Conservation (phyloP, 2,797 vertebrate species). For the Ataeniobius toweri region DNA sequence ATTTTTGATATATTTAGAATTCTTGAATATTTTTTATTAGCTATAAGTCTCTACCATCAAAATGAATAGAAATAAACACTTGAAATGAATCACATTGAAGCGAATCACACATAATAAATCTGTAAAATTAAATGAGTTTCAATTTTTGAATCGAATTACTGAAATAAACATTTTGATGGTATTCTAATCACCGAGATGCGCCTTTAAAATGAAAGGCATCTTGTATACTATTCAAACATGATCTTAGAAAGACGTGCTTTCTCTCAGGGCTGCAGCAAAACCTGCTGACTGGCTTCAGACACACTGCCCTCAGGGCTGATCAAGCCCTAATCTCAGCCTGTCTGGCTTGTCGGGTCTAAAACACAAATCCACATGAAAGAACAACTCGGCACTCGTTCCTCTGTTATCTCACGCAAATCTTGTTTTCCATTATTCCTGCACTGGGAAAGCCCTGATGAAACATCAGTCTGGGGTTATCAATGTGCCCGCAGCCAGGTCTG, state of each 20-base stretch:
- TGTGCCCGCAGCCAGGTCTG: conserved; percentile 59
- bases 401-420: conserved; percentile 63
- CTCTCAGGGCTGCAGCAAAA: neutral
- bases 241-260: neutral
- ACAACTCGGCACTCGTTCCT: conserved; percentile 43
- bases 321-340: conserved; percentile 48
- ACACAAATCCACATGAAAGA: conserved; percentile 55
- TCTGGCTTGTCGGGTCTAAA: conserved; percentile 49
- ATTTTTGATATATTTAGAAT: too few relatives aligned
- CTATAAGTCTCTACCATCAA: neutral
- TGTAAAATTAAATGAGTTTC: neutral
- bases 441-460: conserved; percentile 54
- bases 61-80: neutral
- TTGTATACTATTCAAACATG: neutral
- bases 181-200: neutral
- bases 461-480: conserved; percentile 59
- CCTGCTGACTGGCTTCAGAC: neutral
- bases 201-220: neutral
- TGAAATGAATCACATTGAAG: neutral
- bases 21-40: neutral
- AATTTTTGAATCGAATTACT: neutral
- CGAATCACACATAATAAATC: neutral
- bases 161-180: neutral
- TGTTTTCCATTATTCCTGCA: conserved; percentile 62
- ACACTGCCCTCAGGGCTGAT: conserved; percentile 24